Base-by-base conservation (phyloP, 2,113 vertebrate genomes). In the Charina bottae region DNA sequence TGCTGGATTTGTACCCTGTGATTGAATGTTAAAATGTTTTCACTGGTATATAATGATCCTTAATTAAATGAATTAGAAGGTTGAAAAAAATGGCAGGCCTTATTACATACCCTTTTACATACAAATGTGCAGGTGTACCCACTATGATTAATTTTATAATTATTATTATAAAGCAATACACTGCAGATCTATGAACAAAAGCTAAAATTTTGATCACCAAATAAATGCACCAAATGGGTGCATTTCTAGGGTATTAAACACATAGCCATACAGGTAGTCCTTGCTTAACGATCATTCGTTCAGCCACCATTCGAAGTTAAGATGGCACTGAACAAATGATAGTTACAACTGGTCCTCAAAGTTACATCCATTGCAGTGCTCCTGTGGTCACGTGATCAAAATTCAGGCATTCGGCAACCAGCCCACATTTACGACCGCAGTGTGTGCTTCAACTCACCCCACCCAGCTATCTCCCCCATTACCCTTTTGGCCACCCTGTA, bases 11-110 rank as follows among this genome's bases (percentile, higher is more conserved):
- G 53, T 55, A 90, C 17, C 37, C 91, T 88, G 33, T 95, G 93
- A 93, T 95, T 92, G 94, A 85, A 85, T 88, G 89, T 93, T 93
- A 92, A 95, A 96, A 92, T 92, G 87, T 64, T 95, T 92, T 87
- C 62, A 33, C 92, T 90, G 5, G 0, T 7, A 24, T 88, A 87
- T 83, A 64, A 93, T 84, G 83, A 92, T 33, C 68, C 28, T 37
- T 92, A 89, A 88, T 92, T 23, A 93, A 55, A 85, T 54, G 93
- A 95, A 85, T 60, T n/a, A 92, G 93, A 95, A 94, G 94, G 33
- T 85, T 90, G 33, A 55, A 72, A 93, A 89, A 58, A 88, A 90
- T 86, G 68, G 86, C 85, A 93, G 86, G 62, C 62, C 86, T 90
- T 58, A 60, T 85, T 62, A n/a, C 37, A 24, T 54, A 15, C 13